A percentile compares a stretch with the other conserved stretches of the same genome.
Evolutionary conservation across 2,113 vertebrate species (phyloP).

Genomic region (Nyctereutes procyonoides): DNA sequence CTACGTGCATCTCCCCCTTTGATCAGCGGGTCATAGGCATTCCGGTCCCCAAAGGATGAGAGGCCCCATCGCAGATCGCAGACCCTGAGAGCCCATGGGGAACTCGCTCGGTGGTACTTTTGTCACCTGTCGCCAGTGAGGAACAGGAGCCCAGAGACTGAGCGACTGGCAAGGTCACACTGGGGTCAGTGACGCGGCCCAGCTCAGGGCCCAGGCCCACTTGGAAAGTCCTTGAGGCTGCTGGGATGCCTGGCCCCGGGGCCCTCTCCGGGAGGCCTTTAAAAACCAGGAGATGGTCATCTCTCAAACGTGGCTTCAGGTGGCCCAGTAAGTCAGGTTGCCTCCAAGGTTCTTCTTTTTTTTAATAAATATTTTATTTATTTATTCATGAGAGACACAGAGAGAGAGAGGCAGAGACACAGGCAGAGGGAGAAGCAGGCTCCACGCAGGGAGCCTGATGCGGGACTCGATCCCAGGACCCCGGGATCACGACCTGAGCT

Average conservation of each 20-base stretch:
- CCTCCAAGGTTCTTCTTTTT: neutral
- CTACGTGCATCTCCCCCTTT: neutral
- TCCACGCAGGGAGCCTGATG: too few species aligned
- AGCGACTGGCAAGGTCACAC: neutral
- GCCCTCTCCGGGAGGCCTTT: neutral
- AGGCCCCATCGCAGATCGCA: neutral
- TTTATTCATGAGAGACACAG: too few species aligned
- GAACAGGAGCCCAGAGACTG: neutral
- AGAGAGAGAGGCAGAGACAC: too few species aligned
- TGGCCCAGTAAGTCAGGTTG: neutral
- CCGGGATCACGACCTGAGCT: too few species aligned
- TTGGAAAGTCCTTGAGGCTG: neutral
- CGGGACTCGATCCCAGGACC: too few species aligned
- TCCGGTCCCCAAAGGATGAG: neutral
- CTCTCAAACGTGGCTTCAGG: neutral
- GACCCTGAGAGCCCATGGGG: neutral
- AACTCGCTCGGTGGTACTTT: rapidly evolving
- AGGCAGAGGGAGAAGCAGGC: too few species aligned
- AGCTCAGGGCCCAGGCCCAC: neutral
- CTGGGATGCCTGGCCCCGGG: neutral
- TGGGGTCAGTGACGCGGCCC: neutral
- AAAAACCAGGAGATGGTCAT: neutral
- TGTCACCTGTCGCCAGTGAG: neutral
- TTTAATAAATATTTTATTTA: too few species aligned
- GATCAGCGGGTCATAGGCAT: neutral